These are phyloP conservation scores for Myoxocephalus aenaeus DNA, from an alignment of 2,797 vertebrate genomes.

Conservation along the genomic window DNA sequence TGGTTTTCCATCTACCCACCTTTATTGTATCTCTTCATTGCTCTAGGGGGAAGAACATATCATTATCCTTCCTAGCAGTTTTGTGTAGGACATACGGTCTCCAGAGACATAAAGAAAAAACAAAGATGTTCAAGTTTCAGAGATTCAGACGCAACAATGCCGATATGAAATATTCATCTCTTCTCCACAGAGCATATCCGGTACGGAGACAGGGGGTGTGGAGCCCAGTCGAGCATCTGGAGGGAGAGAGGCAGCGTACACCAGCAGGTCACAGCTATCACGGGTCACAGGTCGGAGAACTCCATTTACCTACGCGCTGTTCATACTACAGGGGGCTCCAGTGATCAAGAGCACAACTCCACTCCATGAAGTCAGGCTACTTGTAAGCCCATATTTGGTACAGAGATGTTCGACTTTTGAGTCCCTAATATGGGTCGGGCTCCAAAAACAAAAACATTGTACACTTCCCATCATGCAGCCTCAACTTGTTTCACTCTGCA, in stretches of 20 bases:
- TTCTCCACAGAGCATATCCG: neutral
- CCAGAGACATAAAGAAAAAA: neutral
- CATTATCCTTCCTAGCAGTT: neutral
- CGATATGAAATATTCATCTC: neutral
- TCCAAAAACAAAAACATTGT: neutral
- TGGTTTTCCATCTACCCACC: neutral
- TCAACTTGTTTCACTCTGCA: neutral
- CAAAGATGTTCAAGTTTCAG: neutral
- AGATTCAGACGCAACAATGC: neutral
- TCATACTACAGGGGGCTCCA: neutral
- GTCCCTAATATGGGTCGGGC: too few relatives aligned
- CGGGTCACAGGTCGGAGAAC: neutral
- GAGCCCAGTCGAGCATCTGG: neutral
- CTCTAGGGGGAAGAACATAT: neutral
- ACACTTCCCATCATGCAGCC: neutral
- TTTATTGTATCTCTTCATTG: neutral
- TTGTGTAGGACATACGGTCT: slow-evolving; percentile 4
- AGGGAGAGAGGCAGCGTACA: neutral
- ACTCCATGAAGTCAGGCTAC: neutral
- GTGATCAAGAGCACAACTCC: neutral
- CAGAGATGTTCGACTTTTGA: too few relatives aligned
- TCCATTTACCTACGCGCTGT: neutral
- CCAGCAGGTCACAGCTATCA: neutral
- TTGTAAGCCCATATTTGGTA: neutral
- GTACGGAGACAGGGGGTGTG: neutral